Evolutionary conservation across 2,797 vertebrate genomes (phyloP).

Genomic region (Ctenopoma multispine): DNA sequence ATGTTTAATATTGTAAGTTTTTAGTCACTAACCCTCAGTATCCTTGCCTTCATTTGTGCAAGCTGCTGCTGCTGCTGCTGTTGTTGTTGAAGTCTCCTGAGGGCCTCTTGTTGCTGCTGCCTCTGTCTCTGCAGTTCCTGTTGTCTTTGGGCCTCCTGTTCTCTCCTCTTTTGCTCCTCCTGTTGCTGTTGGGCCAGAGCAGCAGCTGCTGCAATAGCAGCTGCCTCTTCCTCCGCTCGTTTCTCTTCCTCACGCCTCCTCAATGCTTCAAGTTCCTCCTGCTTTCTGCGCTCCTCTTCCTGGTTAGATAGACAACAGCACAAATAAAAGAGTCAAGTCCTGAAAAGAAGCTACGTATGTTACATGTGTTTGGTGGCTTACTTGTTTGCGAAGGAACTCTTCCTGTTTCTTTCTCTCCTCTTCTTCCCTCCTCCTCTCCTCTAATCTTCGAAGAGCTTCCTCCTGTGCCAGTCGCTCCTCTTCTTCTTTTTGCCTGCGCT

Average conservation of each 20-base stretch:
- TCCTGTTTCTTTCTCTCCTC: slow-evolving; percentile 93
- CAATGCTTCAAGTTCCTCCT: slow-evolving; percentile 93
- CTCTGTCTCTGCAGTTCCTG: slow-evolving; percentile 93
- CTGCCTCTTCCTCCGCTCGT: slow-evolving; percentile 91
- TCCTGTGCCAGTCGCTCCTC: slow-evolving; percentile 94
- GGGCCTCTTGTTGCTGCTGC: slow-evolving; percentile 95
- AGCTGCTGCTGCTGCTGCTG: slow-evolving; percentile 97
- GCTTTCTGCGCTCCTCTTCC: slow-evolving; percentile 86
- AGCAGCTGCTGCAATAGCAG: slow-evolving; percentile 84
- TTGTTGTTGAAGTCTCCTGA: slow-evolving; percentile 92
- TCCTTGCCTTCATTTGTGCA: slow-evolving; percentile 93
- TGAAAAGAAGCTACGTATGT: not conserved
- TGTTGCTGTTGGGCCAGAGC: slow-evolving; percentile 91
- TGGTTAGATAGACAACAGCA: slow-evolving; percentile 45
- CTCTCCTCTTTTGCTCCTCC: slow-evolving; percentile 88
- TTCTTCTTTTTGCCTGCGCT: slow-evolving; percentile 88
- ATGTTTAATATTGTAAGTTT: not conserved
- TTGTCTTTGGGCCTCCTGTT: slow-evolving; percentile 92
- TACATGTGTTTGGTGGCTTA: slow-evolving; percentile 48
- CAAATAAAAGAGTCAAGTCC: not conserved
- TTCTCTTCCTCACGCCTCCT: slow-evolving; percentile 91
- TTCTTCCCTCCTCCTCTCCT: slow-evolving; percentile 89
- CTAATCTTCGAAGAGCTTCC: slow-evolving; percentile 90
- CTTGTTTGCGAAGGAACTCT: slow-evolving; percentile 95
- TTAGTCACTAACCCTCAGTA: not conserved